phyloP scores from a whole-genome alignment of 2,113 vertebrate species.

The Montifringilla adamsi region DNA sequence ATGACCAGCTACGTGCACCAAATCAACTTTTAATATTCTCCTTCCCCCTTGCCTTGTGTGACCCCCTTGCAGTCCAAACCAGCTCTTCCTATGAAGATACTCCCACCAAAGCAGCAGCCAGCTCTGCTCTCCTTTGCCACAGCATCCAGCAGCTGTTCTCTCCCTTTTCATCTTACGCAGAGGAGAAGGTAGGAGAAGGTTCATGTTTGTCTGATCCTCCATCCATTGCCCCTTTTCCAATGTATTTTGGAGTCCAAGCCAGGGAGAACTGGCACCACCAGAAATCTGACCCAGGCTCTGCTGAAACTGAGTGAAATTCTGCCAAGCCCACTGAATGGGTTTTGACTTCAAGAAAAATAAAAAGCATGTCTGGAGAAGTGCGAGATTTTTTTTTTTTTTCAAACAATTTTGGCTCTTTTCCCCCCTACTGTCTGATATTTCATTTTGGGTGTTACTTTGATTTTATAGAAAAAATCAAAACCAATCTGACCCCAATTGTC shows the following conservation, averaged over 20 bases:
- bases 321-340: not conserved
- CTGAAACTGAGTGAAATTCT: not conserved
- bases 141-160: not conserved
- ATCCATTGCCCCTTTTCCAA: not conserved
- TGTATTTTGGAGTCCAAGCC: not conserved
- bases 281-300: not conserved
- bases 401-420: not conserved
- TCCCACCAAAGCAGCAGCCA: not conserved
- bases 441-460: slow-evolving; percentile 36
- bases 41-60: not conserved
- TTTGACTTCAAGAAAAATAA: not conserved
- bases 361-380: not conserved
- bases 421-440: not conserved
- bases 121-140: not conserved
- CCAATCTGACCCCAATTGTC: slow-evolving; percentile 55
- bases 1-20: accelerated
- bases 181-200: not conserved
- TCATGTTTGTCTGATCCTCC: not conserved
- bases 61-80: not conserved
- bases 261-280: not conserved
- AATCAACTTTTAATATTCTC: not conserved
- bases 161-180: not conserved
- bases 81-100: not conserved
- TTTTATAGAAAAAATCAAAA: slow-evolving; percentile 47
- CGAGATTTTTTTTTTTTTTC: not conserved